Evolutionary conservation across 2,797 vertebrate species (phyloP), one percentile per base, ranked within the genome.

Genomic region (Poliocrania exsul): DNA sequence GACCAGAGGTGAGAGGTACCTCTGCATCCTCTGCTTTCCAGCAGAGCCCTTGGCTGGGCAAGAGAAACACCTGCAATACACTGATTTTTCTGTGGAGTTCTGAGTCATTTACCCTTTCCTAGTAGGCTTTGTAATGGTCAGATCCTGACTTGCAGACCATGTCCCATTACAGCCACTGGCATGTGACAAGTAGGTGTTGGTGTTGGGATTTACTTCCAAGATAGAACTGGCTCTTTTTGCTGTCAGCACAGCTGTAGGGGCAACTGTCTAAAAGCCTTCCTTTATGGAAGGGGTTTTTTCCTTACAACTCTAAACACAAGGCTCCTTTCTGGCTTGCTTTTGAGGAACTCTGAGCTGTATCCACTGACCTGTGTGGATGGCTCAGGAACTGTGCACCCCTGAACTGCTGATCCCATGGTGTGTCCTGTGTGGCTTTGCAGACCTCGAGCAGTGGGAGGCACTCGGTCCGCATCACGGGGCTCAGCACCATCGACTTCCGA

Each of bases 401-500:
- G 81, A 67, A 29, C 19, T 29, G 49, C 38, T 81, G 2, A 8
- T 25, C 33, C 3, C 13, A 1, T 5, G 11, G 25, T 46, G 64
- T 96, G 37, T 85, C 12, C 1, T 88, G 10, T 81, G 44, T 86
- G 70, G 31, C 94, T 97, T 96, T 98, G 69, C 96, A 99, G 99
- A 99, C 98, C 2, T 98, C 98, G 2, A 99, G 99, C 96, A 98
- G 97, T 69, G 99, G 99, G 87, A 98, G 99, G 54, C 99, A 99
- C 93, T 99, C 99, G 0, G 98, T 99, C 53, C 99, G 99, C 20
- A 99, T 99, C 93, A 99, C 99, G 3, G 99, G 99, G 26, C 99
- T 99, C 92, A 99, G 99, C 97, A 99, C 98, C 60, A 99, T 99
- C 23, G 99, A 99, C 95, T 99, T 99, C 96, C 97, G 99, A 81